Conservation (phyloP, 1,140 invertebrate species). For the Drosophila carrolli region DNA sequence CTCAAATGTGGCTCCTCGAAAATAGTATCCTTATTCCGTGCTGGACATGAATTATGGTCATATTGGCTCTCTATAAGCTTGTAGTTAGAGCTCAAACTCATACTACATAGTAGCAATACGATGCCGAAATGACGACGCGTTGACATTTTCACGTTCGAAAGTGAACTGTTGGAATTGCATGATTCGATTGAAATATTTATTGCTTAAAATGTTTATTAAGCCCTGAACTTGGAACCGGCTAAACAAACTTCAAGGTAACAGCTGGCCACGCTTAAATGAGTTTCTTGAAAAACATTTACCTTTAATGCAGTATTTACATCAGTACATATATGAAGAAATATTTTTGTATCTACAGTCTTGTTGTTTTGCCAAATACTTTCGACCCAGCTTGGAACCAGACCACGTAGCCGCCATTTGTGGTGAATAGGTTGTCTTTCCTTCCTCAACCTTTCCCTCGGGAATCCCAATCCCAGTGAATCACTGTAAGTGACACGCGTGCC, state of each 20-base stretch:
- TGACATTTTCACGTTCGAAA: constrained; percentile 37
- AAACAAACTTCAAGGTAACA: constrained; percentile 30
- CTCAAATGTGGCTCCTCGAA: background rate
- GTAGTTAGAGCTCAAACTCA: constrained; percentile 15
- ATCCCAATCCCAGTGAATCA: constrained; percentile 39
- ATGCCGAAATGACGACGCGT: constrained; percentile 10
- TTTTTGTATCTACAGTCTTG: background rate
- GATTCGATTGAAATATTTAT: constrained; percentile 35
- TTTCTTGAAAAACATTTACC: constrained; percentile 13
- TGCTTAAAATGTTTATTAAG: constrained; percentile 4
- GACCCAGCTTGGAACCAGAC: constrained; percentile 19
- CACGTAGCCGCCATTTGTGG: constrained; percentile 74
- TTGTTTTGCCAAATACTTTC: background rate
- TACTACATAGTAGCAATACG: constrained; percentile 7
- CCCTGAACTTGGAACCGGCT: constrained; percentile 51
- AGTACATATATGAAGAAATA: constrained; percentile 2
- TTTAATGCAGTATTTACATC: constrained; percentile 35
- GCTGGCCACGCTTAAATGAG: constrained; percentile 44
- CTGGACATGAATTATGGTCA: constrained; percentile 29
- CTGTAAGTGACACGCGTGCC: constrained; percentile 64
- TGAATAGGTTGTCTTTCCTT: constrained; percentile 1
- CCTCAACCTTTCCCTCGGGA: constrained; percentile 28
- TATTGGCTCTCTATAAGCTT: constrained; percentile 17
- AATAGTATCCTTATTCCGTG: background rate
- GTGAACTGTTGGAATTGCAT: constrained; percentile 29